Evolutionary conservation across 2,888 invertebrate genomes (phyloP), one percentile per base, ranked within the genome.

Genomic region (Polydrusus cervinus): DNA sequence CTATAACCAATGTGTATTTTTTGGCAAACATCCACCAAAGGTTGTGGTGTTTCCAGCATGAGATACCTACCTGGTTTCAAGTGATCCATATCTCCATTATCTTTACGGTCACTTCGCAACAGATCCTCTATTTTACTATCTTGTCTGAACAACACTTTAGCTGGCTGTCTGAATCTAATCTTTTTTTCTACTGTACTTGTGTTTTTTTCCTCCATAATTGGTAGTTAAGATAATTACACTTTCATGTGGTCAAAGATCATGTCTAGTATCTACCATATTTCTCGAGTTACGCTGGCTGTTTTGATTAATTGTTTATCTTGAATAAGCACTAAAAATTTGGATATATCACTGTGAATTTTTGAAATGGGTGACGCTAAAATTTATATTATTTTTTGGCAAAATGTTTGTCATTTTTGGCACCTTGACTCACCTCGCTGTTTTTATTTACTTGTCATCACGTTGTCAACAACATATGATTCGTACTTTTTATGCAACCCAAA

Each of bases 111-210:
- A 81, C 81, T 81, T 79, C 81, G 81, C 74, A 82, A 80, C 51
- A 85, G 77, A 74, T 87, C 87, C 77, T 88, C 88, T 20, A 85
- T 83, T 82, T 85, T 86, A 74, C 81, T 86, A 65, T 87, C 88
- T 77, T 84, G 83, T 62, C 79, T 81, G 75, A 85, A 87, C 71
- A 86, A 84, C 55, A 87, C 85, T 82, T 85, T 88, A 18, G 87
- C 81, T 55, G 88, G 86, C 53, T 87, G 83, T 77, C 88, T 86
- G 84, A 89, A 89, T 78, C 89, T 84, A 75, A 89, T 84, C 82
- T 88, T 88, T 83, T 88, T 89, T 74, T 86, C 87, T 38, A 64
- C 65, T 45, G 64, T 62, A 60, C 64, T 71, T 45, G 65, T 53
- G 10, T 60, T 60, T 55, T 67, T 74, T 51, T 77, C 64, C 51